Conservation (phyloP, 2,888 invertebrate species). For the Eristalis arbustorum region DNA sequence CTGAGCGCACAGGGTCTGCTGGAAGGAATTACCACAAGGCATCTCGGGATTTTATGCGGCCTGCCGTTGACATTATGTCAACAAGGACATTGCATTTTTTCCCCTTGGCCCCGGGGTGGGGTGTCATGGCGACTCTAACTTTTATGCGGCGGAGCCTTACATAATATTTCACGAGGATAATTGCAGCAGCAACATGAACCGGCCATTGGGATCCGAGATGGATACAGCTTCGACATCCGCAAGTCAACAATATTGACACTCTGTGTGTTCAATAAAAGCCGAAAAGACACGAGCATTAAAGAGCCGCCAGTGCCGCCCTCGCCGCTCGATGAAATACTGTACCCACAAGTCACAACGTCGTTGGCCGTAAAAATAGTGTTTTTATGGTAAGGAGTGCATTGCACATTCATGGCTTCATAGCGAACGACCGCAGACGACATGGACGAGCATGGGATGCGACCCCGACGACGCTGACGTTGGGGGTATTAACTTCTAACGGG, state of each 20-base stretch:
- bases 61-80: conserved; percentile 59
- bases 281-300: conserved; percentile 52
- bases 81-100: conserved; percentile 52
- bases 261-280: conserved; percentile 60
- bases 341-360: conserved; percentile 30
- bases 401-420: conserved; percentile 52
- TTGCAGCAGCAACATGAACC: conserved; percentile 48
- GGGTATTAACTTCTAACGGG: conserved; percentile 38
- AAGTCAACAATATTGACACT: conserved; percentile 64
- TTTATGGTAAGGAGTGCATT: conserved; percentile 55
- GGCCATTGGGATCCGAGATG: background rate
- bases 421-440: conserved; percentile 19
- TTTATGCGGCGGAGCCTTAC: conserved; percentile 46
- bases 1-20: conserved; percentile 14
- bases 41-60: conserved; percentile 52
- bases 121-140: conserved; percentile 56
- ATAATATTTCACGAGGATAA: conserved; percentile 61
- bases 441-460: background rate
- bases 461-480: conserved; percentile 7
- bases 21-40: conserved; percentile 44
- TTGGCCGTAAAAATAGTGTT: conserved; percentile 58
- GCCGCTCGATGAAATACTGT: conserved; percentile 39
- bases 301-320: conserved; percentile 4
- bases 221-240: conserved; percentile 29
- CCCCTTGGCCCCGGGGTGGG: conserved; percentile 2